These are phyloP conservation scores for Amphiura filiformis DNA, from an alignment of 35 echinoderm and acorn worm species.

Conservation along the genomic window DNA sequence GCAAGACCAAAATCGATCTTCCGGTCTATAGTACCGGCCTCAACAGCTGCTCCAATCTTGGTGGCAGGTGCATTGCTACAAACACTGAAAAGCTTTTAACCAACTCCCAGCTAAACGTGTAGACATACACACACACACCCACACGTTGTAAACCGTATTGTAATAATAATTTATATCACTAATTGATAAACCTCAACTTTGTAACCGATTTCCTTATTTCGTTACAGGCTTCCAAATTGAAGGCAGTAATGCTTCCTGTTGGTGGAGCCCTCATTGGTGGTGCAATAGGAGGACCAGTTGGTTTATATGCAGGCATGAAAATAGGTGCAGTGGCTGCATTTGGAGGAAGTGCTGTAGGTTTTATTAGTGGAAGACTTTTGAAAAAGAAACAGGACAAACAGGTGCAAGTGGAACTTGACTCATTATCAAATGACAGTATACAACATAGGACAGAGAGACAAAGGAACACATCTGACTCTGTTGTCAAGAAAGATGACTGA, in stretches of 20 bases:
- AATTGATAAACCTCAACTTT: too few species aligned
- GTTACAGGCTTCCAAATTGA: slow-evolving; percentile 55
- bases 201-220: slow-evolving; percentile 6
- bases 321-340: slow-evolving; percentile 58
- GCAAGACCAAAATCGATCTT: too few species aligned
- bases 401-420: slow-evolving; percentile 30
- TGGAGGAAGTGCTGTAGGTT: slow-evolving; percentile 66
- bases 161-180: too few species aligned
- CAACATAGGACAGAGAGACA: neutral
- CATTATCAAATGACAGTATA: neutral
- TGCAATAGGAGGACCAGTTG: slow-evolving; percentile 64
- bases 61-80: too few species aligned
- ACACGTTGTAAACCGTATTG: too few species aligned
- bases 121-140: too few species aligned
- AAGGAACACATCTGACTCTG: neutral
- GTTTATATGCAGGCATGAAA: slow-evolving; percentile 67
- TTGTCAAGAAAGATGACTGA: neutral
- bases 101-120: too few species aligned
- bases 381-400: slow-evolving; percentile 55
- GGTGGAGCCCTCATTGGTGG: slow-evolving; percentile 75
- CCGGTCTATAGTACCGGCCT: too few species aligned
- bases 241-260: slow-evolving; percentile 63
- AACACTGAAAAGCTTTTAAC: too few species aligned
- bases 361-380: slow-evolving; percentile 45
- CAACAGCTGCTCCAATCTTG: too few species aligned